phyloP scores from a whole-genome alignment of 2,888 invertebrate species.

The Eueremaeus valkanovi region DNA sequence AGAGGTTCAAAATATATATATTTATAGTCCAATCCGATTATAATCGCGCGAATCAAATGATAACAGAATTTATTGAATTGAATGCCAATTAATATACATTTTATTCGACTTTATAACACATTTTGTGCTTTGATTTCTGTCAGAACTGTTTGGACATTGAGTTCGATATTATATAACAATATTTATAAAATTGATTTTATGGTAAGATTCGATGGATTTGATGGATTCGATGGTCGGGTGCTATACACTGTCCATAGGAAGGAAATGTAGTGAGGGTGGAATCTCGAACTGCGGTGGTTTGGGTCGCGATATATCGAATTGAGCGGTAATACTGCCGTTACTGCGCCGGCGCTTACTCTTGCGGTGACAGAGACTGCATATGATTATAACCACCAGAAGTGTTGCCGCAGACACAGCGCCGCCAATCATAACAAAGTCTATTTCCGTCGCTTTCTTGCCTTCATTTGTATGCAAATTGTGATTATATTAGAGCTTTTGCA shows the following conservation, averaged over 20 bases:
- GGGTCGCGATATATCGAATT: constrained; percentile 36
- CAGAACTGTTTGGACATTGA: background rate
- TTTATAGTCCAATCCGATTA: too few species aligned
- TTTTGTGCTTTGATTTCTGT: background rate
- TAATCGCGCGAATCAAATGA: too few species aligned
- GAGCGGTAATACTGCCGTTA: constrained; percentile 31
- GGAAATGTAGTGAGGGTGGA: constrained; percentile 34
- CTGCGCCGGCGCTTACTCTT: constrained; percentile 48
- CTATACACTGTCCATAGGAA: constrained; percentile 38
- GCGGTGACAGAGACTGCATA: constrained; percentile 60
- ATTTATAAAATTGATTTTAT: background rate
- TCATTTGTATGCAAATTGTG: background rate
- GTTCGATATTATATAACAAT: background rate
- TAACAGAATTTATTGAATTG: background rate
- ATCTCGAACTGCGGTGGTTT: constrained; percentile 33
- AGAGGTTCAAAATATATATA: too few species aligned
- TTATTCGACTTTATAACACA: background rate
- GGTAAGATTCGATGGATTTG: background rate
- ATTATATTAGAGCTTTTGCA: background rate
- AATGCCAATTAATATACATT: background rate
- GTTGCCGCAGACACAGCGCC: constrained; percentile 56
- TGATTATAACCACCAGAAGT: constrained; percentile 55
- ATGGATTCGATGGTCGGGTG: background rate
- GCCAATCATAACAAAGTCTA: constrained; percentile 60
- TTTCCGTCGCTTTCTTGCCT: constrained; percentile 57